These are phyloP conservation scores for Entomyzon cyanotis DNA, from an alignment of 2,113 vertebrate species.

Conservation along the genomic window DNA sequence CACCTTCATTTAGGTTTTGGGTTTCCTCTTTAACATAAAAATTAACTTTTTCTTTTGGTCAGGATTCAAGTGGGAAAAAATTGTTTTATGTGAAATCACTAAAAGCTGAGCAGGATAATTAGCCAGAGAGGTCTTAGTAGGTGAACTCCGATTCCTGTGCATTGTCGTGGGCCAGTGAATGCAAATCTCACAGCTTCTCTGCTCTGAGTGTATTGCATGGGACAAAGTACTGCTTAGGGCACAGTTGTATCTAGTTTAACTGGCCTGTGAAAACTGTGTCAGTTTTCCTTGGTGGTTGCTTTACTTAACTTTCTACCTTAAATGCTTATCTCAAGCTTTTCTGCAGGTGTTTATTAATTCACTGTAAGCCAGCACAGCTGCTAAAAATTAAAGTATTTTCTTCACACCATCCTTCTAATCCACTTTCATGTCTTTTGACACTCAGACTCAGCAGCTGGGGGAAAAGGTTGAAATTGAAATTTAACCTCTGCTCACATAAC, in stretches of 20 bases:
- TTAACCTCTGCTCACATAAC: conserved; percentile 17
- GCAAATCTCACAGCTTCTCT: not conserved
- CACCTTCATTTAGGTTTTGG: not conserved
- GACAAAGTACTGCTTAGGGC: not conserved
- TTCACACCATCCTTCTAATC: conserved; percentile 23
- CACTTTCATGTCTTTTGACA: conserved; percentile 41
- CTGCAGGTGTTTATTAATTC: conserved; percentile 42
- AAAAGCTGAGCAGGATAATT: not conserved
- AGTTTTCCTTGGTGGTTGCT: not conserved
- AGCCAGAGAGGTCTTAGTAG: not conserved
- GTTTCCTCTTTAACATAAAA: not conserved
- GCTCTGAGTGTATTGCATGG: not conserved
- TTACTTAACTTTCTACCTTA: not conserved
- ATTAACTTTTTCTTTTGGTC: not conserved
- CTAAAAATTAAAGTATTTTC: conserved; percentile 43
- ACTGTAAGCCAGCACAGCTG: conserved; percentile 45
- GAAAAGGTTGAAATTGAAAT: conserved; percentile 44
- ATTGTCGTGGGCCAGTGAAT: not conserved
- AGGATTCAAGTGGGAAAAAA: not conserved
- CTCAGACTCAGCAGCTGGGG: conserved; percentile 23
- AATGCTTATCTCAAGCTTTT: conserved; percentile 8
- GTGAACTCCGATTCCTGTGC: not conserved
- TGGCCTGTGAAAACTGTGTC: not conserved
- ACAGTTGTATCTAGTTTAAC: not conserved
- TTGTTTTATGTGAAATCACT: not conserved